Base-by-base conservation (phyloP, 2,113 vertebrate genomes). In the Paralichthys olivaceus region DNA sequence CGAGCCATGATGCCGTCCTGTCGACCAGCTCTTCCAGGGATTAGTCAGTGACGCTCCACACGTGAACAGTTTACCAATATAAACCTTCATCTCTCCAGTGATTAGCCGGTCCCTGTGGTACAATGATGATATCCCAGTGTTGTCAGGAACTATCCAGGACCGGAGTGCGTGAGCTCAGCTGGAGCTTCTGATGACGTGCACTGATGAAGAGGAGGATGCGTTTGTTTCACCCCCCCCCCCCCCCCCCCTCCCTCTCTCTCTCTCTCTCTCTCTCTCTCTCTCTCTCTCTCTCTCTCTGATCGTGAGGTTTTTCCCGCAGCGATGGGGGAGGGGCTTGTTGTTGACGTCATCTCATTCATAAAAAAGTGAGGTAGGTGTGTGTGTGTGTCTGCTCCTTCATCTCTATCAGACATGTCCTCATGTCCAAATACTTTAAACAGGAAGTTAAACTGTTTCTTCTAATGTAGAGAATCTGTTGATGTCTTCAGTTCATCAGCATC, bases 221-320 rank as follows among this genome's bases (percentile, higher is more conserved):
- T 22, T 28, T 57, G 32, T 9, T 23, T 45, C 13, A 47, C 17
- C 49, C 15, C 49, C 13, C 47, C 34, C 61, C 2, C 56, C 29
- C n/a, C n/a, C n/a, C n/a, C n/a, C n/a, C n/a, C n/a, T n/a, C n/a
- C n/a, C n/a, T n/a, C n/a, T n/a, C n/a, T n/a, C n/a, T n/a, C n/a
- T n/a, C n/a, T n/a, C n/a, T n/a, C n/a, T n/a, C n/a, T n/a, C n/a
- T n/a, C n/a, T n/a, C n/a, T n/a, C n/a, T n/a, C n/a, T n/a, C n/a
- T n/a, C n/a, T n/a, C n/a, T n/a, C n/a, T n/a, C n/a, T n/a, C 67
- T 13, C 23, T 57, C 55, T 49, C 62, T 75, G 63, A 56, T 84
- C 77, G 80, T 88, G 83, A 90, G 87, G 77, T 51, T 87, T 88
- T 84, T 87, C 81, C 87, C 83, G 88, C 88, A 88, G 80, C 87